Evolutionary conservation across 2,888 invertebrate genomes (phyloP).

Genomic region (Drosophila buzzatii): DNA sequence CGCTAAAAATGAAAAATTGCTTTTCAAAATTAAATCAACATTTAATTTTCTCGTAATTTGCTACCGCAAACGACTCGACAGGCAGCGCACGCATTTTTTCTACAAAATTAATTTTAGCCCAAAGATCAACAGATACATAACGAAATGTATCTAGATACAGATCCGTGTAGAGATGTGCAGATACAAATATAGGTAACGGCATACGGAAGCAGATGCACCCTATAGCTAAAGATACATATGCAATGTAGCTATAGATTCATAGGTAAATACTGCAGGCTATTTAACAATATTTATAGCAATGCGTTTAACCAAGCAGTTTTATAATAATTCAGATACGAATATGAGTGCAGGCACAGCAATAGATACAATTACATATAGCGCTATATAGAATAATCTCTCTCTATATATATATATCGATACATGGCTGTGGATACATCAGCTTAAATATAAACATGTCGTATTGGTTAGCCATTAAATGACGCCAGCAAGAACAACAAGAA

Average conservation of each 20-base stretch:
- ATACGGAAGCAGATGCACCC: background rate
- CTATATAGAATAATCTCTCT: conserved; percentile 7
- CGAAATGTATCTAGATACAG: conserved; percentile 72
- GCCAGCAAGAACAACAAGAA: conserved; percentile 53
- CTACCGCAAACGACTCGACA: conserved; percentile 68
- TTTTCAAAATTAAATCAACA: conserved; percentile 81
- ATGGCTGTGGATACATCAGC: conserved; percentile 45
- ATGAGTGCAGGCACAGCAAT: background rate
- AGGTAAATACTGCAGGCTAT: too few relatives aligned
- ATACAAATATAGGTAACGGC: background rate
- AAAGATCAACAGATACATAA: conserved; percentile 78
- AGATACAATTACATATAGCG: conserved; percentile 39
- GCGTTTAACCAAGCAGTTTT: too few relatives aligned
- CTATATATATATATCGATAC: background rate
- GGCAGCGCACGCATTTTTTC: conserved; percentile 79
- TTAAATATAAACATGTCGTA: conserved; percentile 69
- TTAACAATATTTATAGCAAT: too few relatives aligned
- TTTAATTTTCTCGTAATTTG: conserved; percentile 81
- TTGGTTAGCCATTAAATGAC: conserved; percentile 82
- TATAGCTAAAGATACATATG: conserved; percentile 44
- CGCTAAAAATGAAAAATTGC: conserved; percentile 80
- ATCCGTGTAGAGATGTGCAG: conserved; percentile 18
- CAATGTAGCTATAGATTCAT: background rate
- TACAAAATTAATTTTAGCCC: conserved; percentile 81
- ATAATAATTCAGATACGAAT: conserved; percentile 19